Evolutionary conservation across 2,888 invertebrate genomes (phyloP).

Genomic region (Creontiades dilutus): DNA sequence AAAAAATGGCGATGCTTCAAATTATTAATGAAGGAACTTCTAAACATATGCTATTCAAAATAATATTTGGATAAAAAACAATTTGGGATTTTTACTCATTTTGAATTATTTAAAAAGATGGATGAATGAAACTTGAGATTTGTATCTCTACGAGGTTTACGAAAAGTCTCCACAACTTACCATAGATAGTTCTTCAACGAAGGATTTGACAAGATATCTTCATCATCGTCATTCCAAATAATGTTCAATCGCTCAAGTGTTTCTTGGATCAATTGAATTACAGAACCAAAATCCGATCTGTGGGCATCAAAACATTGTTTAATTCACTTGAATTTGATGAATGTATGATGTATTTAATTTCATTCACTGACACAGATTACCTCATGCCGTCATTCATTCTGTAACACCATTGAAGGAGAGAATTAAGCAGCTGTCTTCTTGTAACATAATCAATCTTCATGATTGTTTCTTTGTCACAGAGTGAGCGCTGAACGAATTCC

Average conservation of each 20-base stretch:
- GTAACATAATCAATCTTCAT: not conserved
- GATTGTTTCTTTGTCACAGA: not conserved
- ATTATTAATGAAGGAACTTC: no score
- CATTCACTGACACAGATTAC: no score
- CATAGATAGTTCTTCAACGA: not conserved
- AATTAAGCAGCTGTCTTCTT: constrained; percentile 44
- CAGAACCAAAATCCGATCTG: not conserved
- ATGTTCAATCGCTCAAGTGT: constrained; percentile 45
- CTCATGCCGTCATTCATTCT: not conserved
- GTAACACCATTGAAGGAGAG: constrained; percentile 46
- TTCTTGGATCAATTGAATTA: not conserved
- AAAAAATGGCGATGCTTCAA: no score
- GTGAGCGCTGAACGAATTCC: constrained; percentile 4
- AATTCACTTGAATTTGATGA: not conserved
- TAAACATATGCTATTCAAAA: no score
- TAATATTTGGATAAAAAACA: no score
- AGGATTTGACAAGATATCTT: not conserved
- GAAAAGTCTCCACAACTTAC: not conserved
- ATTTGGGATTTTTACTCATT: no score
- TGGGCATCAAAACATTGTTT: not conserved
- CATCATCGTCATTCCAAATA: constrained; percentile 58
- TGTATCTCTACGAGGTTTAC: not conserved
- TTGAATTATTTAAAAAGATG: no score
- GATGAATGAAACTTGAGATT: no score
- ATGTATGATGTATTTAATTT: no score